Conservation (phyloP, 2,797 vertebrate genomes). For the Platalea minor region DNA sequence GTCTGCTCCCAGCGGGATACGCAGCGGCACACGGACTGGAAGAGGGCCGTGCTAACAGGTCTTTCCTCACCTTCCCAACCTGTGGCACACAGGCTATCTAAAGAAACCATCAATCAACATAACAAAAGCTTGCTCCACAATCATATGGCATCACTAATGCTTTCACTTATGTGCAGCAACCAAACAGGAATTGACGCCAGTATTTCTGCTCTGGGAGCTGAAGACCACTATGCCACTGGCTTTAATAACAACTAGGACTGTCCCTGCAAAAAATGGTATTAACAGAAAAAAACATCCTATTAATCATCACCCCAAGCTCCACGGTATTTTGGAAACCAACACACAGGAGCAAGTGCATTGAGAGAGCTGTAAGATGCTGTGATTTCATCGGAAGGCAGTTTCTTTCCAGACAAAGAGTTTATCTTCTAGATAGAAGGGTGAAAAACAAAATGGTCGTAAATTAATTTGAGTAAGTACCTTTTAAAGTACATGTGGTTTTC, state of each 20-base stretch:
- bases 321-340: not conserved
- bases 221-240: not conserved
- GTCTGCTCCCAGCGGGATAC: not conserved
- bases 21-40: accelerated
- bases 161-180: not conserved
- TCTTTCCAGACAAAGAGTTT: not conserved
- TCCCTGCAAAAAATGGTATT: not conserved
- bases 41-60: not conserved
- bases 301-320: not conserved
- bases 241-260: not conserved
- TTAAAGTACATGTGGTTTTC: not conserved
- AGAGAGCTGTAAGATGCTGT: not conserved
- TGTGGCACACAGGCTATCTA: not conserved
- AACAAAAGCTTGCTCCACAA: not conserved
- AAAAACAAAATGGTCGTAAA: not conserved
- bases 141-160: accelerated
- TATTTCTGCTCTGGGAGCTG: not conserved
- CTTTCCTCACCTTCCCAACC: not conserved
- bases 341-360: accelerated
- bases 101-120: not conserved
- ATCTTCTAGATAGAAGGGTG: not conserved
- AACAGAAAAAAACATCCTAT: not conserved
- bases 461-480: not conserved
- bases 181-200: not conserved
- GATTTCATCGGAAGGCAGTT: not conserved